These are phyloP conservation scores for Notolepis coatsorum DNA, from an alignment of 2,797 vertebrate genomes.

Conservation along the genomic window DNA sequence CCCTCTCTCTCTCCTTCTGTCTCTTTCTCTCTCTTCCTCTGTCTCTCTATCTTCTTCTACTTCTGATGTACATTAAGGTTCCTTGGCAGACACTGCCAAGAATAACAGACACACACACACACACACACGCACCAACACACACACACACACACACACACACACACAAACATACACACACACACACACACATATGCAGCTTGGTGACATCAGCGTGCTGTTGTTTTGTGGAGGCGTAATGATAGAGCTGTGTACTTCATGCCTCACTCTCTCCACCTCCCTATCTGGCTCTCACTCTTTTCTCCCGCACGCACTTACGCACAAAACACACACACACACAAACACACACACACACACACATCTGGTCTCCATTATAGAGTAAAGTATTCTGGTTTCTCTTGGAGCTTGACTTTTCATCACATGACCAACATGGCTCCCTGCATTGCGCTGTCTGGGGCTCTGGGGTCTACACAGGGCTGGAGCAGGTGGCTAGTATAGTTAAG, in stretches of 20 bases:
- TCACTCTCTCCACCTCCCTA: conserved; percentile 6
- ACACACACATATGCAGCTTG: conserved; percentile 48
- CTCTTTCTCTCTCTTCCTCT: not conserved
- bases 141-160: conserved; percentile 30
- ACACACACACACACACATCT: conserved; percentile 58
- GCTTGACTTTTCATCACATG: conserved; percentile 72
- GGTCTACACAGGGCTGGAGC: conserved; percentile 55
- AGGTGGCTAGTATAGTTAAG: conserved; percentile 70
- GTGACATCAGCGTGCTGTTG: conserved; percentile 78
- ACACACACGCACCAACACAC: not conserved
- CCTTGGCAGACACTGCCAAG: conserved; percentile 58
- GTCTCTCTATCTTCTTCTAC: conserved; percentile 19
- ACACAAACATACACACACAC: conserved; percentile 22
- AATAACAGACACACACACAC: conserved; percentile 44
- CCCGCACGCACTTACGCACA: conserved; percentile 8
- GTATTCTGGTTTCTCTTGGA: conserved; percentile 63
- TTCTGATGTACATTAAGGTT: conserved; percentile 51
- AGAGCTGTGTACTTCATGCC: conserved; percentile 50
- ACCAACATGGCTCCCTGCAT: conserved; percentile 55
- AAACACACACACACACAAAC: conserved; percentile 18
- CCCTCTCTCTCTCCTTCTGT: conserved; percentile 22
- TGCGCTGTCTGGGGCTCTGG: conserved; percentile 3
- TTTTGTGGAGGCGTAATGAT: conserved; percentile 77
- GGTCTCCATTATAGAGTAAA: conserved; percentile 73
- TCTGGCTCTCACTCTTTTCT: conserved; percentile 27